Conservation (phyloP, 2,113 vertebrate genomes). For the Fregata magnificens region DNA sequence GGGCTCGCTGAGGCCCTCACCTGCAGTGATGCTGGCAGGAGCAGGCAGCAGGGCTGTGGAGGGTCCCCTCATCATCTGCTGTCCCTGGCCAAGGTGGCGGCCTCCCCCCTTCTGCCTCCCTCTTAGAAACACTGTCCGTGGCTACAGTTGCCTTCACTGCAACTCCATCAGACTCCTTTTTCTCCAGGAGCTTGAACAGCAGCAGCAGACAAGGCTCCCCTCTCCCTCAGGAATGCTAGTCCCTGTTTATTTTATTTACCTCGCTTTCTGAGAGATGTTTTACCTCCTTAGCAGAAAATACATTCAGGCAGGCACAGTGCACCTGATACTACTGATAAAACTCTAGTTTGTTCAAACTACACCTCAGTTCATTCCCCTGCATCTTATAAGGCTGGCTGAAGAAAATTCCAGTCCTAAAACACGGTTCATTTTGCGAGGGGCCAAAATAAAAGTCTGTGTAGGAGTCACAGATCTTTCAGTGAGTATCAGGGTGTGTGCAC, state of each 20-base stretch:
- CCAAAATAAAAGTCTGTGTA: background rate
- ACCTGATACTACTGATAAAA: background rate
- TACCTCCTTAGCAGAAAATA: background rate
- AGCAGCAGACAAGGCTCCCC: background rate
- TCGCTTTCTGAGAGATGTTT: background rate
- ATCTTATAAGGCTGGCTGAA: background rate
- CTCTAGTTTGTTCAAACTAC: background rate
- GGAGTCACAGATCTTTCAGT: background rate
- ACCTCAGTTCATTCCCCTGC: background rate
- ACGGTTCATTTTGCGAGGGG: background rate
- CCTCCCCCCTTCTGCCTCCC: background rate
- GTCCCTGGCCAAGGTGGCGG: background rate
- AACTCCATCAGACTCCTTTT: background rate
- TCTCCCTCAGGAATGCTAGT: background rate
- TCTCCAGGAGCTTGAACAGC: background rate
- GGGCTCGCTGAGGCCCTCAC: accelerated
- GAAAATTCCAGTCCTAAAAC: background rate
- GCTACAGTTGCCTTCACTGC: background rate
- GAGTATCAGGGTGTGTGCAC: background rate
- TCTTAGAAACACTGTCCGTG: background rate
- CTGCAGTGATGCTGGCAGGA: background rate
- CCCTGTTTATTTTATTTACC: background rate
- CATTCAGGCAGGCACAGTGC: background rate
- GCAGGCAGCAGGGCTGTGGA: background rate
- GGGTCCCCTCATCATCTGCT: background rate